Conservation (phyloP, 2,113 vertebrate genomes). For the Macquaria australasica region DNA sequence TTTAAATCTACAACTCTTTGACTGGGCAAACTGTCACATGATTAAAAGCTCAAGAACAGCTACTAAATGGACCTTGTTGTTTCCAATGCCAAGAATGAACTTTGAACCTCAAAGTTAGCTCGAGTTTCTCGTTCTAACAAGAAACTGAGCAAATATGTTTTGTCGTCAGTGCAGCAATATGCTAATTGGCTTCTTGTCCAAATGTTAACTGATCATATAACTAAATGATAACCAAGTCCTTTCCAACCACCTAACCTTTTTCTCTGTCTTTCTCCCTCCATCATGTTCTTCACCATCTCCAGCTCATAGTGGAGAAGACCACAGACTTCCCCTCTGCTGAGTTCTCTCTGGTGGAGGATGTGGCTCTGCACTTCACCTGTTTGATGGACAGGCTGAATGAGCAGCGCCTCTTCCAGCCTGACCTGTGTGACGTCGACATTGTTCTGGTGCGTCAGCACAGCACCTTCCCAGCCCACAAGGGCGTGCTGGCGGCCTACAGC, state of each 20-base stretch:
- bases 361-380: slow-evolving; percentile 93
- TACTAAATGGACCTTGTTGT: no score
- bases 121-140: not conserved
- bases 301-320: slow-evolving; percentile 98
- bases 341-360: slow-evolving; percentile 97
- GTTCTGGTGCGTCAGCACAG: slow-evolving; percentile 94
- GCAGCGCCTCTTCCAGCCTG: slow-evolving; percentile 95
- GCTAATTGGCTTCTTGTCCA: not conserved
- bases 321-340: slow-evolving; percentile 93
- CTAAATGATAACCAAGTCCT: not conserved
- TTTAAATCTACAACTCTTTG: no score
- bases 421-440: slow-evolving; percentile 96
- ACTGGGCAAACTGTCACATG: no score
- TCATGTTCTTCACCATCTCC: slow-evolving; percentile 2
- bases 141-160: not conserved
- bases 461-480: slow-evolving; percentile 94
- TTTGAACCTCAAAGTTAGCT: no score
- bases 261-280: not conserved
- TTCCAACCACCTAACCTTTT: not conserved
- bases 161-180: not conserved
- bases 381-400: slow-evolving; percentile 98
- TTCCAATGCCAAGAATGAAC: no score
- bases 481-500: slow-evolving; percentile 94
- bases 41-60: no score
- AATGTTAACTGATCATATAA: not conserved